Evolutionary conservation across 2,797 vertebrate genomes (phyloP).

Genomic region (Austrolebias charrua): DNA sequence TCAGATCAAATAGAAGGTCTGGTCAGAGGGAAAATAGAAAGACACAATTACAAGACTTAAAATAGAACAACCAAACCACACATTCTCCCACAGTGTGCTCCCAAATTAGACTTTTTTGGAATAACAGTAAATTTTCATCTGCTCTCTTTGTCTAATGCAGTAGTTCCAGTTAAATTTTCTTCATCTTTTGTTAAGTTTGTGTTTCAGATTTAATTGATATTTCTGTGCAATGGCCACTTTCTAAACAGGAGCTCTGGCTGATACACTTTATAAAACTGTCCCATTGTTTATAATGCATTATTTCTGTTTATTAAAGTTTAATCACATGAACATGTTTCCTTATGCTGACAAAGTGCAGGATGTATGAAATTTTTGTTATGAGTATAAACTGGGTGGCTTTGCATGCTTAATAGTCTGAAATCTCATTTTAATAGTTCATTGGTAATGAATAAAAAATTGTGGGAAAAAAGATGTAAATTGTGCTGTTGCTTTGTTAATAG

Average conservation of each 20-base stretch:
- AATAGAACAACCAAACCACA: conserved; percentile 64
- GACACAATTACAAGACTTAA: conserved; percentile 39
- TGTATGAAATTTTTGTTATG: not conserved
- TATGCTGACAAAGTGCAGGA: not conserved
- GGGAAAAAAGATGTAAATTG: no score
- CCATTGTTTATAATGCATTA: not conserved
- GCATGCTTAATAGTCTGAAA: no score
- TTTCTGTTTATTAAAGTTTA: not conserved
- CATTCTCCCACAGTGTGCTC: conserved; percentile 47
- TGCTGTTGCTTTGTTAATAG: not conserved
- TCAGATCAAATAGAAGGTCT: conserved; percentile 46
- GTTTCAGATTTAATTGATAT: not conserved
- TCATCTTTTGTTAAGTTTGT: not conserved
- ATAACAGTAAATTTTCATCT: conserved; percentile 31
- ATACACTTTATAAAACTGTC: not conserved
- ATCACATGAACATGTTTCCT: not conserved
- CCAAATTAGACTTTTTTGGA: conserved; percentile 36
- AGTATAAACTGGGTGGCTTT: not conserved
- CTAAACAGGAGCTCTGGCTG: not conserved
- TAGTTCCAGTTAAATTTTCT: not conserved
- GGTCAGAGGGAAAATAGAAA: conserved; percentile 57
- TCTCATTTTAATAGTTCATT: no score
- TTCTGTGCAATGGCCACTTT: not conserved
- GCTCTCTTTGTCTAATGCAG: conserved; percentile 7
- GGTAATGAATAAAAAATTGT: not conserved